Evolutionary conservation across 2,888 invertebrate genomes (phyloP).

Genomic region (Tetranychus truncatus): DNA sequence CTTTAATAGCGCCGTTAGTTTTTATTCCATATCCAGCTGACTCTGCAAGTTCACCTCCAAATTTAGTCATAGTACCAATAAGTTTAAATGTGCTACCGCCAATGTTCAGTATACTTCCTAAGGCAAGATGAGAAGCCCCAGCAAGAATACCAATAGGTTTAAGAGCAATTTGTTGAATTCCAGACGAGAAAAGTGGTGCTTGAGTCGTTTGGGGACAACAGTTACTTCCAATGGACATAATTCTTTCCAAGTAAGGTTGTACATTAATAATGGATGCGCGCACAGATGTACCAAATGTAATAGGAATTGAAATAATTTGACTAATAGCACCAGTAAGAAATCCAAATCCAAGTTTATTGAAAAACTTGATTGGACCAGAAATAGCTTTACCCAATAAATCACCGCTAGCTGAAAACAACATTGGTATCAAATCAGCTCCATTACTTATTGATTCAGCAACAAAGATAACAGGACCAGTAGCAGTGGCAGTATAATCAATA

Average conservation of each 20-base stretch:
- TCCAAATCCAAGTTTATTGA: neutral
- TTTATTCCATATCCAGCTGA: neutral
- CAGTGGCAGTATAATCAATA: neutral
- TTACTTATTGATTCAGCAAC: neutral
- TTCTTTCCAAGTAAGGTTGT: neutral
- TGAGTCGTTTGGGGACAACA: neutral
- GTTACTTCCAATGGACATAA: neutral
- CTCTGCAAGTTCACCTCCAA: neutral
- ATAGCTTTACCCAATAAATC: neutral
- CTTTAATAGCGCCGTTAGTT: neutral
- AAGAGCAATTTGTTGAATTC: neutral
- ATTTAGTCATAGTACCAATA: neutral
- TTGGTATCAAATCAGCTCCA: neutral
- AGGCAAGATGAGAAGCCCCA: neutral
- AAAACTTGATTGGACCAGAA: neutral
- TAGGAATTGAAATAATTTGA: constrained; percentile 5
- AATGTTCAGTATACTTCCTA: neutral
- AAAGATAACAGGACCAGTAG: neutral
- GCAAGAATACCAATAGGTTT: neutral
- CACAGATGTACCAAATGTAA: neutral
- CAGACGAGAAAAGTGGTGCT: neutral
- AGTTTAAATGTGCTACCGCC: neutral
- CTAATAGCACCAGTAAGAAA: constrained; percentile 4
- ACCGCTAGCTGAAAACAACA: neutral
- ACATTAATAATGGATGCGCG: neutral